These are phyloP conservation scores for Salmo trutta DNA, from an alignment of 2,797 vertebrate species.

Conservation along the genomic window DNA sequence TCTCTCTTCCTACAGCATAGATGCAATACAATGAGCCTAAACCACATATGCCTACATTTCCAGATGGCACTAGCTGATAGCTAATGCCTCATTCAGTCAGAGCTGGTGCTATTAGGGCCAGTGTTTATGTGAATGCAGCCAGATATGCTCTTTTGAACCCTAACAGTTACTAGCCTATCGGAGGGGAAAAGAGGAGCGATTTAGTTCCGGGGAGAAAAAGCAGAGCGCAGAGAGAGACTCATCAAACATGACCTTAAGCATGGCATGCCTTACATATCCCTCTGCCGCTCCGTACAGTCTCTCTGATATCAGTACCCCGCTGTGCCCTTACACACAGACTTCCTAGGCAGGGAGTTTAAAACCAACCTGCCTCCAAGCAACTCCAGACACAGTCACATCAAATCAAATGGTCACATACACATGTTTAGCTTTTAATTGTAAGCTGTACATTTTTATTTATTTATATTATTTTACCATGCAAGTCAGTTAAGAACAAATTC, in stretches of 20 bases:
- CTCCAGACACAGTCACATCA: not conserved
- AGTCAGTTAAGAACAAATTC: no score
- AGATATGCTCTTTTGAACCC: not conserved
- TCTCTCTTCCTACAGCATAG: not conserved
- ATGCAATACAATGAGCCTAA: not conserved
- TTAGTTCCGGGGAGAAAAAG: not conserved
- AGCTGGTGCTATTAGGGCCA: not conserved
- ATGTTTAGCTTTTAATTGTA: no score
- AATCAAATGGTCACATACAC: not conserved
- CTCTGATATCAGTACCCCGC: not conserved
- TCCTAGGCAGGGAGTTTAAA: not conserved
- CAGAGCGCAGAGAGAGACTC: not conserved
- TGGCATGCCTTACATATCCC: not conserved
- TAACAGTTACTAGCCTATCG: not conserved
- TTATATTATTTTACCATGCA: no score
- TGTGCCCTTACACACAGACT: not conserved
- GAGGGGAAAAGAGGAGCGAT: not conserved
- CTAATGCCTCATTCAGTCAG: not conserved
- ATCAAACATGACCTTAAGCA: not conserved
- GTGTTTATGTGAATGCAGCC: not conserved
- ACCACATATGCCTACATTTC: not conserved
- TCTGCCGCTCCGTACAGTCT: not conserved
- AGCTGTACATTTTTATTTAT: no score
- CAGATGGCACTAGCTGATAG: not conserved
- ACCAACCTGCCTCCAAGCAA: not conserved